Conservation (phyloP, 2,888 invertebrate genomes). For the Eueremaeus valkanovi region DNA sequence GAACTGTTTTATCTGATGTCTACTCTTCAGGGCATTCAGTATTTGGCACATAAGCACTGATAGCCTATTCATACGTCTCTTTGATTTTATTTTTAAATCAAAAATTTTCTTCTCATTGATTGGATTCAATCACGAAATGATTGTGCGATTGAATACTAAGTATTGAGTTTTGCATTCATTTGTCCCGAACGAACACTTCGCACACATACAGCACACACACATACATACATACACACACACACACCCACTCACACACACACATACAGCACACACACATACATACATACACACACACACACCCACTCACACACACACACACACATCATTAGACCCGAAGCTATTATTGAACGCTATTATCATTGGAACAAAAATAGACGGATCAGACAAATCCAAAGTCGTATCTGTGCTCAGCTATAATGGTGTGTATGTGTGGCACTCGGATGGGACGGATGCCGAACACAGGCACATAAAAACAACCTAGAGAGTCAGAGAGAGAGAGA, state of each 20-base stretch:
- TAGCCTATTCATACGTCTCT: conserved; percentile 11
- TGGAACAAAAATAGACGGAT: conserved; percentile 6
- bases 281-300: too few species aligned
- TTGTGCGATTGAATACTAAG: neutral
- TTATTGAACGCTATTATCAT: neutral
- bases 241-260: too few species aligned
- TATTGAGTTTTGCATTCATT: conserved; percentile 5
- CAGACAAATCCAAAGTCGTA: conserved; percentile 4
- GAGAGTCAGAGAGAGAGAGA: too few species aligned
- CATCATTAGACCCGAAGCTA: conserved; percentile 23
- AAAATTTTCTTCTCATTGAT: neutral
- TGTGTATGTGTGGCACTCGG: neutral
- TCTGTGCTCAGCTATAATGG: neutral
- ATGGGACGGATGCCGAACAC: neutral
- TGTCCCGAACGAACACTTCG: neutral
- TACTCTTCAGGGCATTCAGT: neutral
- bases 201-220: neutral
- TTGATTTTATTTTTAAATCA: neutral
- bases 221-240: too few species aligned
- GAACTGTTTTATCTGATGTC: neutral
- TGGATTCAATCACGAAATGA: conserved; percentile 7
- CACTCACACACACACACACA: neutral
- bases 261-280: neutral
- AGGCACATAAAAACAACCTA: conserved; percentile 11
- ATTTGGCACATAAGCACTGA: neutral